Conservation (phyloP, 53 echinoderm and acorn worm genomes). For the Crossaster papposus region DNA sequence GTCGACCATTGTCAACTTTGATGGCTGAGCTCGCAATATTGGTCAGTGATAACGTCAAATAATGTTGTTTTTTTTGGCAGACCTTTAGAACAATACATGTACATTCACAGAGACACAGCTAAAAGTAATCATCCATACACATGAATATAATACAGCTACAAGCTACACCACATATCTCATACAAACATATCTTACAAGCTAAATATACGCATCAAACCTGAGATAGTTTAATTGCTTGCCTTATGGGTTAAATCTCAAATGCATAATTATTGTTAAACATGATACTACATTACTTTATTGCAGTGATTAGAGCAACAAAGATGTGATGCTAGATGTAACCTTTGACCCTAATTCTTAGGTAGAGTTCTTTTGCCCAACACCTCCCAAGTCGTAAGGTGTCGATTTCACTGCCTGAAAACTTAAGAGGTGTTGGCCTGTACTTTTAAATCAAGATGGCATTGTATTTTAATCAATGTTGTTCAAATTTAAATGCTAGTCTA, state of each 20-base stretch:
- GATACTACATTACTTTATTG: not conserved
- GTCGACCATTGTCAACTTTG: not conserved
- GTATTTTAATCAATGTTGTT: not conserved
- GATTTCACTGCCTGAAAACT: too few relatives aligned
- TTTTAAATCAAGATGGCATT: too few relatives aligned
- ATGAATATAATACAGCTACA: not conserved
- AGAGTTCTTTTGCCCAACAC: not conserved
- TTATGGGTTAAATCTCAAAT: not conserved
- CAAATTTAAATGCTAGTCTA: not conserved
- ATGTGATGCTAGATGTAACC: not conserved
- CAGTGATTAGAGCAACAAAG: conserved; percentile 12
- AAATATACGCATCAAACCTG: conserved; percentile 27
- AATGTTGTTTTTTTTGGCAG: not conserved
- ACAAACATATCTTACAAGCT: conserved; percentile 13
- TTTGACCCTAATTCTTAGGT: not conserved
- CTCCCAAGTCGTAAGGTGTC: not conserved
- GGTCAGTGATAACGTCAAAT: not conserved
- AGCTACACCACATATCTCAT: not conserved
- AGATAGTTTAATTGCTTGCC: conserved; percentile 51
- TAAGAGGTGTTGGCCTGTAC: too few relatives aligned
- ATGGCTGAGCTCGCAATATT: not conserved
- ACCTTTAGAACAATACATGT: conserved; percentile 22
- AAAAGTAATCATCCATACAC: not conserved
- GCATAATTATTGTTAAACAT: not conserved
- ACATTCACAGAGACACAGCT: conserved; percentile 13